These are phyloP conservation scores for Pollicipes pollicipes DNA, from an alignment of 1,140 invertebrate species.

Conservation along the genomic window DNA sequence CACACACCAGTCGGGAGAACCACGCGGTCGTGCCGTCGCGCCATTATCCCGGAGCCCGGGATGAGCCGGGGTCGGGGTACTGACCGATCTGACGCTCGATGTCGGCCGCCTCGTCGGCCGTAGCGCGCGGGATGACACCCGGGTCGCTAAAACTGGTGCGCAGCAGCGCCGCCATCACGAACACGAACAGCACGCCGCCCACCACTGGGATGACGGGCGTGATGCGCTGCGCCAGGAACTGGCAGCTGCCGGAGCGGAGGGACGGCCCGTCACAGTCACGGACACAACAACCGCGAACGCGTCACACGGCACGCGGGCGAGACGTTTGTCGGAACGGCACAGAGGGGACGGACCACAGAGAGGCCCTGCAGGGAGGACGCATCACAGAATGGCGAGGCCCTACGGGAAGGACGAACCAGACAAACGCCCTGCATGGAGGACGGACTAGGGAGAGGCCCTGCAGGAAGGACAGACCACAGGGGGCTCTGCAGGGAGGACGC, in stretches of 20 bases:
- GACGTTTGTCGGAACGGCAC: not conserved
- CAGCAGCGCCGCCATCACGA: conserved; percentile 75
- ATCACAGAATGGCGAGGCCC: no score
- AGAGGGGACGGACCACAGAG: no score
- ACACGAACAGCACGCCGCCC: conserved; percentile 65
- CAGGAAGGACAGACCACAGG: no score
- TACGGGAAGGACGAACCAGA: no score
- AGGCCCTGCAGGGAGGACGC: no score
- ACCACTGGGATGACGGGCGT: conserved; percentile 73
- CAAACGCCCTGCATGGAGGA: no score
- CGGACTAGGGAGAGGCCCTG: no score
- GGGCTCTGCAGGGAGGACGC: no score
- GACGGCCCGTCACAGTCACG: conserved; percentile 5
- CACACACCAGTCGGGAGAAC: no score
- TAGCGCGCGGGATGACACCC: conserved; percentile 77
- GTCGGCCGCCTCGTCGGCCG: conserved; percentile 74
- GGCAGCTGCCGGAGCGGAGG: conserved; percentile 54
- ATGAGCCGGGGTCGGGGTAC: no score
- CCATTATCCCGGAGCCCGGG: no score
- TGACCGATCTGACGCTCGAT: conserved; percentile 52
- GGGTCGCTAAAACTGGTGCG: conserved; percentile 87
- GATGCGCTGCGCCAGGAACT: conserved; percentile 57
- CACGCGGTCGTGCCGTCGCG: no score
- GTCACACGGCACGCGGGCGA: not conserved
- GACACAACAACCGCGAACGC: not conserved